Evolutionary conservation across 2,888 invertebrate species (phyloP).

Genomic region (Lomographa bimaculata): DNA sequence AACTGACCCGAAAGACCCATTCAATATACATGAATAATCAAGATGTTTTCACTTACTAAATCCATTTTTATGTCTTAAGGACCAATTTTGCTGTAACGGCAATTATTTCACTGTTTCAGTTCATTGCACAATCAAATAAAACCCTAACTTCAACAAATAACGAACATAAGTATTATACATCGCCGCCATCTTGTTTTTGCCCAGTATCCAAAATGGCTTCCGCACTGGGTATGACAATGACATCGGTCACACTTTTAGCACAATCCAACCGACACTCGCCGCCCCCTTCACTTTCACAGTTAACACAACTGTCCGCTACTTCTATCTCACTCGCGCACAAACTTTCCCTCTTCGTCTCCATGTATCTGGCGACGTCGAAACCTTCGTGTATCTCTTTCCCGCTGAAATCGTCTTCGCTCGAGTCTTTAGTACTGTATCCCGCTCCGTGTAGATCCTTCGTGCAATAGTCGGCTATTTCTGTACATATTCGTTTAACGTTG

Average conservation of each 20-base stretch:
- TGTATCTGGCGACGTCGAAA: conserved; percentile 51
- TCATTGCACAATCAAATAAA: too few relatives aligned
- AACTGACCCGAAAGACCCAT: too few relatives aligned
- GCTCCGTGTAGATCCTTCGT: conserved; percentile 12
- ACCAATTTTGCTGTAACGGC: too few relatives aligned
- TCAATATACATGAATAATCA: too few relatives aligned
- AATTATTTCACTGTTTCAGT: too few relatives aligned
- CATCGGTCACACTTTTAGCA: conserved; percentile 61
- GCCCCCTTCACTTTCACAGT: conserved; percentile 42
- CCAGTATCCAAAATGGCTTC: conserved; percentile 70
- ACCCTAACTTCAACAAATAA: conserved; percentile 22
- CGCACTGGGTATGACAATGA: conserved; percentile 71
- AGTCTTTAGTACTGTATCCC: conserved; percentile 11
- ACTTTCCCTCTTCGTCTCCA: conserved; percentile 43
- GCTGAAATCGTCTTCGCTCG: conserved; percentile 16
- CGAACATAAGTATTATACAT: conserved; percentile 15
- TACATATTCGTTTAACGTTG: conserved; percentile 63
- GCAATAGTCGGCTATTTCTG: conserved; percentile 67
- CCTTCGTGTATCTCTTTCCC: conserved; percentile 44
- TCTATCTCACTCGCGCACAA: conserved; percentile 44
- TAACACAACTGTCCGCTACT: conserved; percentile 40
- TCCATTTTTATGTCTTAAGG: too few relatives aligned
- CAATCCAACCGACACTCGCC: conserved; percentile 52
- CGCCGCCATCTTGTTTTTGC: conserved; percentile 36
- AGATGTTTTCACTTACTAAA: too few relatives aligned